phyloP scores from a whole-genome alignment of 2,113 vertebrate genomes.

The Plecturocebus donacophilus region DNA sequence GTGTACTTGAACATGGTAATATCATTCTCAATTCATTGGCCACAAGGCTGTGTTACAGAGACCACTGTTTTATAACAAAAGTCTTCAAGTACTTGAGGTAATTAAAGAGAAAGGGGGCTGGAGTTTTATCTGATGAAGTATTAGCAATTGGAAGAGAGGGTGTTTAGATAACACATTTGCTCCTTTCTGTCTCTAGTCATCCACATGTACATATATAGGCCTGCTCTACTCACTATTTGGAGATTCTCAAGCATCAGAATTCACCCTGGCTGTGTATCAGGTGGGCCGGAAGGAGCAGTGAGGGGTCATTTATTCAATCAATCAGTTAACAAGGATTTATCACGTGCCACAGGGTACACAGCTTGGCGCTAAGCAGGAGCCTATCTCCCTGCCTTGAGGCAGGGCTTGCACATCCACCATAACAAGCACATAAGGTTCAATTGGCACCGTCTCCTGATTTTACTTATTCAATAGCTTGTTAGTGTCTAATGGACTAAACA shows the following conservation, averaged over 20 bases:
- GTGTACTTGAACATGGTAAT: background rate
- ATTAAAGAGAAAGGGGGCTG: background rate
- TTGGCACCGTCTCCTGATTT: conserved; percentile 45
- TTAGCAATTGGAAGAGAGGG: background rate
- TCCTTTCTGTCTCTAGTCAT: background rate
- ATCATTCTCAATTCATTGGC: background rate
- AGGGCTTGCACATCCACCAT: background rate
- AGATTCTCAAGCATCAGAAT: background rate
- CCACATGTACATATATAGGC: background rate
- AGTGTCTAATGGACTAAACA: conserved; percentile 61
- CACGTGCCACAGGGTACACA: background rate
- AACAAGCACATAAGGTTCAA: conserved; percentile 21
- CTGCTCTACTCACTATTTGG: background rate
- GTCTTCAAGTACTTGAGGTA: background rate
- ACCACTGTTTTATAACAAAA: background rate
- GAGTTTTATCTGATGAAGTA: background rate
- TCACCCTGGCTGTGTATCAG: background rate
- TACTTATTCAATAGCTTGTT: conserved; percentile 54
- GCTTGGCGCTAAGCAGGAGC: background rate
- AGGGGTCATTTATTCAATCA: background rate
- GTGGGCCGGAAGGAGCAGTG: background rate
- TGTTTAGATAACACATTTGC: background rate
- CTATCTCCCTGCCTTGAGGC: conserved; percentile 26
- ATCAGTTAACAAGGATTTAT: conserved; percentile 51
- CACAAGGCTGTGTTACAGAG: background rate